Conservation (phyloP, 2,113 vertebrate species). For the Noturus placidus region DNA sequence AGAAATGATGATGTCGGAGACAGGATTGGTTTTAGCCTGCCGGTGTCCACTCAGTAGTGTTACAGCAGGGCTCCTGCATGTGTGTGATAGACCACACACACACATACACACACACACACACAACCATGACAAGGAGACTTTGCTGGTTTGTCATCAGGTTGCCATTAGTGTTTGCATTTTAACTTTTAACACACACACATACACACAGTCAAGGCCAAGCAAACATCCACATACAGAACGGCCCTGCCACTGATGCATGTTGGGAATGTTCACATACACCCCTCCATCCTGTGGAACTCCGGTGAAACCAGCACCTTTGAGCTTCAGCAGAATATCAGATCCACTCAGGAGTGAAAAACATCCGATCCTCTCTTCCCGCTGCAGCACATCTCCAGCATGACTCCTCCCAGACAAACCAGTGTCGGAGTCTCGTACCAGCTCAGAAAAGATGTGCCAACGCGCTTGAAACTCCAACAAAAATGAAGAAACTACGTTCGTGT, state of each 20-base stretch:
- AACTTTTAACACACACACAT: not conserved
- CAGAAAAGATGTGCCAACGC: not conserved
- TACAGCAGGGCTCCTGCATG: slow-evolving; percentile 13
- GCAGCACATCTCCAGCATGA: not conserved
- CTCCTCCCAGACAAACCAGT: slow-evolving; percentile 36
- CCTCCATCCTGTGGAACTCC: not conserved
- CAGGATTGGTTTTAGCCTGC: slow-evolving; percentile 11
- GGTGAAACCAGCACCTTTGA: slow-evolving; percentile 46
- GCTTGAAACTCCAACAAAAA: too few species aligned
- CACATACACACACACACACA: slow-evolving; percentile 22
- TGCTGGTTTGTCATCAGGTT: not conserved
- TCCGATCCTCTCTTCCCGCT: not conserved
- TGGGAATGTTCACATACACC: slow-evolving; percentile 3
- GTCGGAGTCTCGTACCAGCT: slow-evolving; percentile 4
- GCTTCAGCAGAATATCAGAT: not conserved
- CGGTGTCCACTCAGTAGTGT: slow-evolving; percentile 30
- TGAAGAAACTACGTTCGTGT: not conserved
- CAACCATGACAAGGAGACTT: too few species aligned
- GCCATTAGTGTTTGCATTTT: not conserved
- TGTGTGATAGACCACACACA: not conserved
- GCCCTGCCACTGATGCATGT: slow-evolving; percentile 29
- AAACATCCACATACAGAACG: slow-evolving; percentile 21
- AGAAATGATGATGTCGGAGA: not conserved
- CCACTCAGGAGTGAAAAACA: not conserved
- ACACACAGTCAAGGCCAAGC: not conserved